Evolutionary conservation across 37 sponge, comb jelly and placozoan genomes (phyloP), one percentile per base, ranked within the genome.

Genomic region (Lycopodina hypogea): DNA sequence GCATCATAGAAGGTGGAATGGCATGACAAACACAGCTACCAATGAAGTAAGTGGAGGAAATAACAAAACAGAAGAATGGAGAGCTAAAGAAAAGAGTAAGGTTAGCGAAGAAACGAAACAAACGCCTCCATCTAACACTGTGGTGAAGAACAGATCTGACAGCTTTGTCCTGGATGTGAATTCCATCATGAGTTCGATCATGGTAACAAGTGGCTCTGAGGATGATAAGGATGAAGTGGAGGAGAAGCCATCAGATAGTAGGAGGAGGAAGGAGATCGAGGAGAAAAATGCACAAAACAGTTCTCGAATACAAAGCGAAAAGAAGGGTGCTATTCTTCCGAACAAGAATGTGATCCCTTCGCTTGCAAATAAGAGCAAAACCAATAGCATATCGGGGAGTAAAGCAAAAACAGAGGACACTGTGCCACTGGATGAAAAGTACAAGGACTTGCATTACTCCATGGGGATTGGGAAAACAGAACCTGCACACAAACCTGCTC

Each of bases 81-180:
- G 53, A 36, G 56, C 26, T 29, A 51, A 51, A 73, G 74, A 73
- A 18, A 18, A 23, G 60, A 42, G 4, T 2, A 40, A 29, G 33
- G 3, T 22, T 35, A 22, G 33, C 15, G 30, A 56, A 26, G 56
- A 66, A 57, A 53, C 45, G 68, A 50, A 51, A 24, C 50, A 33
- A 0, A 1, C 11, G 4, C 17, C 28, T 48, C 41, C 3, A 9
- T 39, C n/a, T 3, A 22, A 17, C 4, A 15, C 34, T 53, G 30
- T 45, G 42, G 41, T 14, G 4, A 58, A 37, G 71, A 40, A 69
- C 1, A 69, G 36, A 18, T 61, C 65, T 30, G 60, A 33, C 35
- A 73, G 56, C n/a, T 51, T 72, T 72, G 53, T 81, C 34, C 66
- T 73, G 26, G 82, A 72, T 65, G 36, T 60, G 24, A 17, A 34